These are phyloP conservation scores for Zonotrichia albicollis DNA, from an alignment of 2,797 vertebrate species.

Conservation along the genomic window DNA sequence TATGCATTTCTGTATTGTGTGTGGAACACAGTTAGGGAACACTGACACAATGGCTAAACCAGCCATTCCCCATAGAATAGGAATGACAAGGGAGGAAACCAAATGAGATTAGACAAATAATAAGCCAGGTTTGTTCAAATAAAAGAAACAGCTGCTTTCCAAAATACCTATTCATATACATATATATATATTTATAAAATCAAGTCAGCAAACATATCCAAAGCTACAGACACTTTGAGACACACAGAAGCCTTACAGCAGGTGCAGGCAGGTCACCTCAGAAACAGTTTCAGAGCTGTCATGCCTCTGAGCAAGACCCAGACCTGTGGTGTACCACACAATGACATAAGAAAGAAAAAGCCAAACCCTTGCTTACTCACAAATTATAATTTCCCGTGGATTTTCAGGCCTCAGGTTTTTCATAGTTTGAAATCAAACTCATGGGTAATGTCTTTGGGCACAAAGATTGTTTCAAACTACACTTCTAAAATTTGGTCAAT, in stretches of 20 bases:
- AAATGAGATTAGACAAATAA: neutral
- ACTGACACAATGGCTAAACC: neutral
- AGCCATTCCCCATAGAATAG: neutral
- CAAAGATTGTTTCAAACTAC: neutral
- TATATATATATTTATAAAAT: neutral
- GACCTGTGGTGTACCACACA: neutral
- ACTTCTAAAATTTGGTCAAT: neutral
- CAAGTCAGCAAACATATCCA: neutral
- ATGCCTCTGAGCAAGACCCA: neutral
- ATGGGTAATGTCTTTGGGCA: neutral
- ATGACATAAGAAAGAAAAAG: neutral
- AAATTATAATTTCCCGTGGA: neutral
- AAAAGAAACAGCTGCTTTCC: neutral
- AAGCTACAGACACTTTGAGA: neutral
- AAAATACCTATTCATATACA: neutral
- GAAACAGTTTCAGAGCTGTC: neutral
- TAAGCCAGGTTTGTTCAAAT: neutral
- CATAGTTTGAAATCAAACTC: neutral
- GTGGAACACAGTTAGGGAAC: neutral
- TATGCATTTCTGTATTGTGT: rapidly evolving
- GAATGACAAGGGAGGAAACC: neutral
- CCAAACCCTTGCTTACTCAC: neutral
- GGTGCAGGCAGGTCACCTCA: neutral
- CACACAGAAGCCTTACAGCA: neutral
- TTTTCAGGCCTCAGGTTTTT: neutral